These are phyloP conservation scores for Cavia aperea DNA, from an alignment of 2,113 vertebrate species.

Conservation along the genomic window DNA sequence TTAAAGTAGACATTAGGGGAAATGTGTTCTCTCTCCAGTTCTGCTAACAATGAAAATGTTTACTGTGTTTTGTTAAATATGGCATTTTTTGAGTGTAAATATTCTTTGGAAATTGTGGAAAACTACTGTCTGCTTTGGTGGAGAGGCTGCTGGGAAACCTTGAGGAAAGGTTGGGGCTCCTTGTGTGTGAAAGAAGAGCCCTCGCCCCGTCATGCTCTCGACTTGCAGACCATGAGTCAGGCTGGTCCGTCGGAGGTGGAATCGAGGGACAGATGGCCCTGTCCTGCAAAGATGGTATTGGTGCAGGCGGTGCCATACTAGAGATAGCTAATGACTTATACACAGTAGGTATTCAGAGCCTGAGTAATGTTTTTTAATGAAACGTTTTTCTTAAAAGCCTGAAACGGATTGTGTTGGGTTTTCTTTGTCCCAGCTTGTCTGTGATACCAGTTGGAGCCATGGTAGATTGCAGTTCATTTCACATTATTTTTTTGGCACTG, in stretches of 20 bases:
- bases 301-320: neutral
- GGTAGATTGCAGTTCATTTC: conserved; percentile 37
- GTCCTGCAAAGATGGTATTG: neutral
- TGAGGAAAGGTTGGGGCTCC: neutral
- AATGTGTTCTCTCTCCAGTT: neutral
- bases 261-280: neutral
- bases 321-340: neutral
- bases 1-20: neutral
- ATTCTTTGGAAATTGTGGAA: conserved; percentile 13
- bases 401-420: neutral
- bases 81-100: neutral
- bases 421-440: neutral
- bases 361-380: neutral
- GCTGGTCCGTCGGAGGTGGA: neutral
- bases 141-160: neutral
- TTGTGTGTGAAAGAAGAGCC: neutral
- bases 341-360: neutral
- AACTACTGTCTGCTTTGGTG: neutral
- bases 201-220: neutral
- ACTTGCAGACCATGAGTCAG: neutral
- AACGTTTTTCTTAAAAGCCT: neutral
- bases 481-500: neutral
- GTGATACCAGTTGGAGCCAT: conserved; percentile 13
- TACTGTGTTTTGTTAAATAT: conserved; percentile 23
- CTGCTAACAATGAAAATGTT: neutral